Conservation (phyloP, 2,113 vertebrate species). For the Leptocoma aspasia region DNA sequence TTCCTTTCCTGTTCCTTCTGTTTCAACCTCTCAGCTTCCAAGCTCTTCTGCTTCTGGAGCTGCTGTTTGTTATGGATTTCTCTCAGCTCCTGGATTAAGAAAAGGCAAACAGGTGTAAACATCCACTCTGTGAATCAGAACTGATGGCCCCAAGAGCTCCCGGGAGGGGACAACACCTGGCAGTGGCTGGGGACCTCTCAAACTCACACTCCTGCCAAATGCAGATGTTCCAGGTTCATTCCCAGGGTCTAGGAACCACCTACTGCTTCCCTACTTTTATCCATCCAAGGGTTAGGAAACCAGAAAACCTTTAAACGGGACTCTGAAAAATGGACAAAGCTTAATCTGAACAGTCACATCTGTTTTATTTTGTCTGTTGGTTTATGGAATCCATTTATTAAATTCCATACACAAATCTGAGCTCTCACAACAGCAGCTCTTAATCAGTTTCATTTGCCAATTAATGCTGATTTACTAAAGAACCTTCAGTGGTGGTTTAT, state of each 20-base stretch:
- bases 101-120: background rate
- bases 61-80: conserved; percentile 94
- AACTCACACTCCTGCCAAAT: background rate
- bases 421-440: background rate
- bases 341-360: background rate
- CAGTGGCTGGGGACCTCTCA: background rate
- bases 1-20: conserved; percentile 79
- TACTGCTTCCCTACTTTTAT: background rate
- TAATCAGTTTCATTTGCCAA: background rate
- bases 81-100: conserved; percentile 85
- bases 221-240: background rate
- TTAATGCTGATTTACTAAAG: background rate
- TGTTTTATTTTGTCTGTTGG: background rate
- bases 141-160: background rate
- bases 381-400: background rate
- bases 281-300: background rate
- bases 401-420: background rate
- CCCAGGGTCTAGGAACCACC: background rate
- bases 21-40: conserved; percentile 76
- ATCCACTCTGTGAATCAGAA: background rate
- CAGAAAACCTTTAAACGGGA: background rate
- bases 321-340: background rate
- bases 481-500: background rate
- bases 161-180: background rate
- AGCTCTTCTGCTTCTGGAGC: conserved; percentile 85